Conservation (phyloP, 2,888 invertebrate genomes). For the Artemia sinica region DNA sequence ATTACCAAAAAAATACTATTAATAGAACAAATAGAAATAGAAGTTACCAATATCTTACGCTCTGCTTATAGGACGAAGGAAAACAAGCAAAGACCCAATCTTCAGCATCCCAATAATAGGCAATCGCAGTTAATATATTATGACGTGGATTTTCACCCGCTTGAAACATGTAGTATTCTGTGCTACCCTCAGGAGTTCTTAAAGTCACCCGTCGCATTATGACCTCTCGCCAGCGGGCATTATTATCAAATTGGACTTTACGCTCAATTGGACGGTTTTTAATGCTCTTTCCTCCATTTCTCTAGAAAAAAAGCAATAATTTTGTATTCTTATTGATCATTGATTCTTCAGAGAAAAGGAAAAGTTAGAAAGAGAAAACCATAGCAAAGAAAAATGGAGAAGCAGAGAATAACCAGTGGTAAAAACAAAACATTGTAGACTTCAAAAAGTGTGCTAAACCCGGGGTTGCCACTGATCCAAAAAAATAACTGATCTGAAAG, state of each 20-base stretch:
- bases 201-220: background rate
- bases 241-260: background rate
- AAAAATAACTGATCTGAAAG: too few species aligned
- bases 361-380: too few species aligned
- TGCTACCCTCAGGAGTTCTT: background rate
- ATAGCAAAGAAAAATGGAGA: too few species aligned
- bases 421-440: too few species aligned
- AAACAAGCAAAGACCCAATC: background rate
- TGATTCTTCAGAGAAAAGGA: too few species aligned
- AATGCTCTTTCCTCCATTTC: slow-evolving; percentile 10
- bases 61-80: background rate
- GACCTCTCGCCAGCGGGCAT: slow-evolving; percentile 6
- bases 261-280: background rate
- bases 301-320: background rate
- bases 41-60: background rate
- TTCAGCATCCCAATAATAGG: background rate
- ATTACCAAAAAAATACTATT: too few species aligned
- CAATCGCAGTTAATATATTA: background rate
- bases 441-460: too few species aligned
- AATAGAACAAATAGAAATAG: too few species aligned
- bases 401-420: too few species aligned
- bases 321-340: too few species aligned
- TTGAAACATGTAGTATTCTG: slow-evolving; percentile 3
- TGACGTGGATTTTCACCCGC: slow-evolving; percentile 6
- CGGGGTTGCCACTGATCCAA: too few species aligned